phyloP scores from a whole-genome alignment of 2,113 vertebrate species.

The Psettodes erumei region DNA sequence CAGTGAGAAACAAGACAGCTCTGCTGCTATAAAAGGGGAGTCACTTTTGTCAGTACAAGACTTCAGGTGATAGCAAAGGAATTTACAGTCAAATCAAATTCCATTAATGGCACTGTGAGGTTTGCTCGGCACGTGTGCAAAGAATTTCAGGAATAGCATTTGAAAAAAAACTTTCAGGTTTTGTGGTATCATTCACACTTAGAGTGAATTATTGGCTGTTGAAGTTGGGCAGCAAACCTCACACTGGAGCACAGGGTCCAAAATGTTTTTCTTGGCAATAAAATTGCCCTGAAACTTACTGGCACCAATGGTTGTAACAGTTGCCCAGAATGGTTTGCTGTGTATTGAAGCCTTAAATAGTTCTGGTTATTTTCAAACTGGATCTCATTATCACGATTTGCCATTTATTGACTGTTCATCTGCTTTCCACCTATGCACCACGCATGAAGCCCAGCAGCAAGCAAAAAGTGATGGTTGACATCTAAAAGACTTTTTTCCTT shows the following conservation, averaged over 20 bases:
- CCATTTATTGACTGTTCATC: background rate
- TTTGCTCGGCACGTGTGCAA: background rate
- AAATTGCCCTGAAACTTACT: conserved; percentile 52
- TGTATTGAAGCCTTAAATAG: conserved; percentile 35
- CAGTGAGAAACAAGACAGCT: conserved; percentile 28
- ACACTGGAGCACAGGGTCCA: conserved; percentile 44
- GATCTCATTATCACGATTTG: background rate
- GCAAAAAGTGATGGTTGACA: background rate
- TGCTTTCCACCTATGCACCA: background rate
- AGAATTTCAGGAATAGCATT: conserved; percentile 11
- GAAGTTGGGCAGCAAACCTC: conserved; percentile 31
- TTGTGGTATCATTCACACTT: conserved; percentile 42
- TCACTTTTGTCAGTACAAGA: background rate
- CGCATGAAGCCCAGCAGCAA: background rate
- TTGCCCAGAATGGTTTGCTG: conserved; percentile 50
- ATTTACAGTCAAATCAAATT: conserved; percentile 2
- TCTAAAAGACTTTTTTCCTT: background rate
- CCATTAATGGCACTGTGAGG: background rate
- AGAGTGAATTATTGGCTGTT: conserved; percentile 32
- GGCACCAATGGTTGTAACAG: conserved; percentile 30
- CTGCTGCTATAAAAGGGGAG: conserved; percentile 27
- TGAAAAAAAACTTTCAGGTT: conserved; percentile 56
- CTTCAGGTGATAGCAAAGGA: background rate
- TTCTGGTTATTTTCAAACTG: conserved; percentile 2
- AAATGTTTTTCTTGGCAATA: conserved; percentile 65